These are phyloP conservation scores for Sminthurinus signatus DNA, from an alignment of 1,140 invertebrate species.

Conservation along the genomic window DNA sequence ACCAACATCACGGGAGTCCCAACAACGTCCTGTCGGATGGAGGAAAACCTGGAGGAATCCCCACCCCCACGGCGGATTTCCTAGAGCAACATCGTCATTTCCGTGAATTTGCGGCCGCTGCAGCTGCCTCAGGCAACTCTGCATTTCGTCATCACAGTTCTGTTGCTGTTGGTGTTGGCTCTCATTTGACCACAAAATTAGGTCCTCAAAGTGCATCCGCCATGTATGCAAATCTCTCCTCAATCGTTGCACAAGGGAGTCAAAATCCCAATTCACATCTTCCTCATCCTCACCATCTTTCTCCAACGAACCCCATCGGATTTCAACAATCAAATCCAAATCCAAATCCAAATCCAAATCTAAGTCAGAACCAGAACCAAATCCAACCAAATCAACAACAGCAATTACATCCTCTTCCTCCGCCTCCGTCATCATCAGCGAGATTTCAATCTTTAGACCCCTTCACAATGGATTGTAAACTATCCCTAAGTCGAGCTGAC, in stretches of 20 bases:
- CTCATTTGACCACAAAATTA: neutral
- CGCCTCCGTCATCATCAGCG: neutral
- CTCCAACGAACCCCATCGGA: neutral
- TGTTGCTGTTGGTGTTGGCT: neutral
- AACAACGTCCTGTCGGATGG: neutral
- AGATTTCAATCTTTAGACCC: neutral
- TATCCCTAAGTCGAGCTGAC: constrained; percentile 18
- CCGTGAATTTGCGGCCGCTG: constrained; percentile 30
- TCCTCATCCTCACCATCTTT: neutral
- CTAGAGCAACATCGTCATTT: constrained; percentile 35
- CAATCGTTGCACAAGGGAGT: constrained; percentile 24
- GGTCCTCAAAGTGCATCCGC: constrained; percentile 17
- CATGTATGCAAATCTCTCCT: constrained; percentile 27
- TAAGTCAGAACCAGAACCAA: neutral
- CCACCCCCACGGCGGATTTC: constrained; percentile 17
- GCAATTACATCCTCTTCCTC: constrained; percentile 26
- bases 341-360: neutral
- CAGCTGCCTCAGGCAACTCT: constrained; percentile 14
- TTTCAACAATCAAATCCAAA: neutral
- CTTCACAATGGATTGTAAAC: neutral
- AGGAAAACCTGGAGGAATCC: constrained; percentile 8
- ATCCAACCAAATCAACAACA: constrained; percentile 2
- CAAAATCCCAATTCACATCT: too few relatives aligned
- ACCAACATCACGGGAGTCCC: constrained; percentile 20
- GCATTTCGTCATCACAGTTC: constrained; percentile 30